phyloP scores from a whole-genome alignment of 2,113 vertebrate species.

The Nesoenas mayeri region DNA sequence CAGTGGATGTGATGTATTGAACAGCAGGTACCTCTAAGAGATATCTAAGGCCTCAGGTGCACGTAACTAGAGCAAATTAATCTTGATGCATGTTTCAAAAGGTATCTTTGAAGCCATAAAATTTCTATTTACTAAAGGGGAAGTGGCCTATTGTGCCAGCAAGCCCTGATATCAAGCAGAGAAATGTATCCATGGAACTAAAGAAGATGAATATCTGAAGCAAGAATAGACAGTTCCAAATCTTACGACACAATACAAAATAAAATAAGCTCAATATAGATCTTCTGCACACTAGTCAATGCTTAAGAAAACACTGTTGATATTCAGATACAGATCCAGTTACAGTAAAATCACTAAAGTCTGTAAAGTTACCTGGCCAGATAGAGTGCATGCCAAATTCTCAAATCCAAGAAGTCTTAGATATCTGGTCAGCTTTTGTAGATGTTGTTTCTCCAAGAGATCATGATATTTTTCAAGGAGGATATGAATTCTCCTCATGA shows the following conservation, averaged over 20 bases:
- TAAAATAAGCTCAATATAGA: background rate
- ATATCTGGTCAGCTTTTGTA: conserved; percentile 39
- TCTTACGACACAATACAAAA: background rate
- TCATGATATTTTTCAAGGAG: conserved; percentile 70
- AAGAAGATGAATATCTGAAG: background rate
- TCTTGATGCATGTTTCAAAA: background rate
- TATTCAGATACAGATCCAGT: background rate
- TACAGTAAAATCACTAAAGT: background rate
- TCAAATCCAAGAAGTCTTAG: conserved; percentile 71
- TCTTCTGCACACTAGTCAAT: background rate
- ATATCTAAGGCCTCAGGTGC: background rate
- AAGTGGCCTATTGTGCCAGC: background rate
- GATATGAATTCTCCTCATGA: conserved; percentile 76
- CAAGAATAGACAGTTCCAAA: background rate
- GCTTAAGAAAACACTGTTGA: background rate
- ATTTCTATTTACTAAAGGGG: background rate
- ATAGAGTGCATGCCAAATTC: conserved; percentile 61
- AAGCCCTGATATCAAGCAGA: background rate
- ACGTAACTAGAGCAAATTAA: background rate
- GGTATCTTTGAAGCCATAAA: background rate
- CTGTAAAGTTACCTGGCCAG: conserved; percentile 55
- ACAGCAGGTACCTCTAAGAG: background rate
- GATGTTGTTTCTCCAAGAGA: conserved; percentile 58
- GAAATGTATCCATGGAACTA: background rate
- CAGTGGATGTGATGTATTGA: background rate